Percentiles rank a stretch among this genome's conserved stretches.
Evolutionary conservation across 2,797 vertebrate genomes (phyloP).

Genomic region (Monodelphis domestica): DNA sequence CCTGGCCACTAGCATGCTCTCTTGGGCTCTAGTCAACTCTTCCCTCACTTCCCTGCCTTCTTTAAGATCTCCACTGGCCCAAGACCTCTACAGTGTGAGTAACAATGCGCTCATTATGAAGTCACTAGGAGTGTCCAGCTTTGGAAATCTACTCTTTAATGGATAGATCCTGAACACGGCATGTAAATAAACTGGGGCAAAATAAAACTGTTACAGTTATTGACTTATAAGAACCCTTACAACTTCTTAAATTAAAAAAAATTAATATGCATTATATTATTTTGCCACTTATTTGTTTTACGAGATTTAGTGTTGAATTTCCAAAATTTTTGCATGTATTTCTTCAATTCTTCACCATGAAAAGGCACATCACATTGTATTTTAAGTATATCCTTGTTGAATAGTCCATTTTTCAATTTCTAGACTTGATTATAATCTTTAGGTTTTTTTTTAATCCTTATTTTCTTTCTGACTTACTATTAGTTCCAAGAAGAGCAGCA

Average conservation of each 20-base stretch:
- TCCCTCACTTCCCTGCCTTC: background rate
- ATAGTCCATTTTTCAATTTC: background rate
- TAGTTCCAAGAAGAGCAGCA: no score
- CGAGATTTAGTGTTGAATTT: background rate
- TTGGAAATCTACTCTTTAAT: no score
- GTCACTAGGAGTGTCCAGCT: background rate
- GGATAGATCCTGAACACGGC: background rate
- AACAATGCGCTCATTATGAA: background rate
- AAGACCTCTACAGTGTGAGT: background rate
- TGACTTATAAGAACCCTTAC: background rate
- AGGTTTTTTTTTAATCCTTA: no score
- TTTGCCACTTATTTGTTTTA: background rate
- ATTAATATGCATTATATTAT: background rate
- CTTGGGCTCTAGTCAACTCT: background rate
- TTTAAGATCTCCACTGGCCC: background rate
- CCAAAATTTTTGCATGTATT: background rate
- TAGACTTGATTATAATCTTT: background rate
- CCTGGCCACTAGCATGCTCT: background rate
- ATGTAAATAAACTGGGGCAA: background rate
- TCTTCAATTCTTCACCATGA: background rate
- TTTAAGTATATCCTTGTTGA: background rate
- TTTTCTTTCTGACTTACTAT: no score
- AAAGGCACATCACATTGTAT: background rate
- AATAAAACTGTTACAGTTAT: background rate
- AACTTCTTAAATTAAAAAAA: background rate